Evolutionary conservation across 2,797 vertebrate genomes (phyloP).

Genomic region (Tragopan temminckii): DNA sequence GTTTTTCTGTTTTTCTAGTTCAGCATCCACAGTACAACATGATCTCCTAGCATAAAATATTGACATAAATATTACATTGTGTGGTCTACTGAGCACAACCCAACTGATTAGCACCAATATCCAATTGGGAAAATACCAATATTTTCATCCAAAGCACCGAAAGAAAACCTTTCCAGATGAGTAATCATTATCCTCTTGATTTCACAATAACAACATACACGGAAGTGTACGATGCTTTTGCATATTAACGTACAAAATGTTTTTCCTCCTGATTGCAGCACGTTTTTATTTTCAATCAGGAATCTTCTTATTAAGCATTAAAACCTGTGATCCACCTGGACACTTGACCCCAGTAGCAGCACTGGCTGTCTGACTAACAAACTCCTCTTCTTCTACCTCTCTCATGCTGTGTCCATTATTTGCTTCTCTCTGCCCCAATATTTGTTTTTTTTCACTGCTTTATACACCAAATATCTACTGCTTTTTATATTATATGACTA

Average conservation of each 20-base stretch:
- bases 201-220: conserved; percentile 8
- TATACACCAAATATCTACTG: neutral
- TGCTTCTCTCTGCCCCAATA: neutral
- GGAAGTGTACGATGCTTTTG: neutral
- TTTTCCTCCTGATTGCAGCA: neutral
- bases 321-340: neutral
- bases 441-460: neutral
- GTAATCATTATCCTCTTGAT: conserved; percentile 48
- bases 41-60: neutral
- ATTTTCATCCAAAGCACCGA: conserved; percentile 1
- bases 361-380: neutral
- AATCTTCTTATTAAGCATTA: neutral
- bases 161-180: conserved; percentile 21
- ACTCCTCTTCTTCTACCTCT: neutral
- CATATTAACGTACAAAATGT: neutral
- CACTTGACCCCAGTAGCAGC: neutral
- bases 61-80: neutral
- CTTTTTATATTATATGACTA: neutral
- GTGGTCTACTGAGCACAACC: neutral
- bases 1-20: neutral
- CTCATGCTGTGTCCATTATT: neutral
- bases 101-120: neutral
- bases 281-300: neutral
- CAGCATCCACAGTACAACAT: accelerated
- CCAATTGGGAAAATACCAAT: neutral